Conservation (phyloP, 2,888 invertebrate genomes). For the Serrognathus titanus region DNA sequence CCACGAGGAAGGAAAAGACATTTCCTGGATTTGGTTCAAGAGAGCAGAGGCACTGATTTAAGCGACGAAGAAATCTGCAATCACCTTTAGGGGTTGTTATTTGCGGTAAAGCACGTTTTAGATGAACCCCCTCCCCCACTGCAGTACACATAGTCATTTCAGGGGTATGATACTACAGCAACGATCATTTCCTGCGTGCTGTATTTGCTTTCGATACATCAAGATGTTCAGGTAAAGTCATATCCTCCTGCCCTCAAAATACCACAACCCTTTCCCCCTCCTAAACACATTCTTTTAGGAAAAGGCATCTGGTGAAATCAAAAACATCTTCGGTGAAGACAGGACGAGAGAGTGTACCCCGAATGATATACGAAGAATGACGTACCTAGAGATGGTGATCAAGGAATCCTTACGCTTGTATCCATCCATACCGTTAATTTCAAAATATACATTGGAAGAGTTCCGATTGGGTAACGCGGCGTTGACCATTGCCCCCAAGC, state of each 20-base stretch:
- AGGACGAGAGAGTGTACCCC: conserved; percentile 24
- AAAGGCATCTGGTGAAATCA: conserved; percentile 43
- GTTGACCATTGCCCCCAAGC: too few relatives aligned
- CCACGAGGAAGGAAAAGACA: too few relatives aligned
- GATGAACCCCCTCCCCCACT: background rate
- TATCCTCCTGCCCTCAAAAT: background rate
- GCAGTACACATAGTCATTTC: conserved; percentile 16
- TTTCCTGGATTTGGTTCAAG: too few relatives aligned
- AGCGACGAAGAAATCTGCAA: conserved; percentile 58
- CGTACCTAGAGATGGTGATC: conserved; percentile 54
- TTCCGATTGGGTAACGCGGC: conserved; percentile 33
- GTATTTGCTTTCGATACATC: conserved; percentile 47
- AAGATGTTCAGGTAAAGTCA: conserved; percentile 42
- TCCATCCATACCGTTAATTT: conserved; percentile 54
- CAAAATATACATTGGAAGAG: conserved; percentile 47
- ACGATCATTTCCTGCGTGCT: conserved; percentile 49
- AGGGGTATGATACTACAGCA: conserved; percentile 52
- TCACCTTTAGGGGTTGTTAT: conserved; percentile 73
- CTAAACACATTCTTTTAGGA: conserved; percentile 42
- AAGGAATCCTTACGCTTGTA: conserved; percentile 54
- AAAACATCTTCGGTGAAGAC: conserved; percentile 36
- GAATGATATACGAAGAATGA: conserved; percentile 52
- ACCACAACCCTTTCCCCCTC: background rate
- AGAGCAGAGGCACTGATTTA: too few relatives aligned
- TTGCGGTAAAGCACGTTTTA: conserved; percentile 53